Evolutionary conservation across 1,140 invertebrate genomes (phyloP).

Genomic region (Scaptomyza hsui): DNA sequence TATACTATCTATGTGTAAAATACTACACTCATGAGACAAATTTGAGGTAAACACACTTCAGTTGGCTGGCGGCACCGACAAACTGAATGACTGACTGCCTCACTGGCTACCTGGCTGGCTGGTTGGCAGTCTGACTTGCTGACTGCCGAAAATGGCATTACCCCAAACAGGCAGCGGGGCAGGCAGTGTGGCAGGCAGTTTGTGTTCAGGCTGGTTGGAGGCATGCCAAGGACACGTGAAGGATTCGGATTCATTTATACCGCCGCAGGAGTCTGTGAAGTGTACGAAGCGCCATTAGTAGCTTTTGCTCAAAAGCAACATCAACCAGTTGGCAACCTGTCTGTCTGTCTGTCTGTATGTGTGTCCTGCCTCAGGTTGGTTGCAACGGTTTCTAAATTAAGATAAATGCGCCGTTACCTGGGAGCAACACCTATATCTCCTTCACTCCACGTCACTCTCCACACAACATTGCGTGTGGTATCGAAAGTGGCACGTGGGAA

Average conservation of each 20-base stretch:
- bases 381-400: conserved; percentile 64
- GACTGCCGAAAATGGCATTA: conserved; percentile 57
- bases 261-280: conserved; percentile 31
- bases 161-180: conserved; percentile 6
- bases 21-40: conserved; percentile 71
- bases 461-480: not conserved
- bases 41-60: conserved; percentile 64
- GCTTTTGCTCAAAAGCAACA: conserved; percentile 45
- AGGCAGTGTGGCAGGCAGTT: not conserved
- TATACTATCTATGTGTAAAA: conserved; percentile 39
- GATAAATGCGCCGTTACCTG: conserved; percentile 60
- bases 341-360: not conserved
- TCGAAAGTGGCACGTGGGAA: conserved; percentile 39
- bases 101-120: not conserved
- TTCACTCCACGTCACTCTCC: not conserved
- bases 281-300: conserved; percentile 52
- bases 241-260: conserved; percentile 69
- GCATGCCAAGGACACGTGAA: conserved; percentile 76
- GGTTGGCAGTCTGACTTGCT: conserved; percentile 17
- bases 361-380: conserved; percentile 16
- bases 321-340: conserved; percentile 48
- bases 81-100: conserved; percentile 27
- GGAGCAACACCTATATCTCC: not conserved
- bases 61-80: conserved; percentile 13
- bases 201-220: conserved; percentile 25